These are phyloP conservation scores for Epizoanthus fatuus DNA, from an alignment of 92 coral and sea anemone genomes.

Conservation along the genomic window DNA sequence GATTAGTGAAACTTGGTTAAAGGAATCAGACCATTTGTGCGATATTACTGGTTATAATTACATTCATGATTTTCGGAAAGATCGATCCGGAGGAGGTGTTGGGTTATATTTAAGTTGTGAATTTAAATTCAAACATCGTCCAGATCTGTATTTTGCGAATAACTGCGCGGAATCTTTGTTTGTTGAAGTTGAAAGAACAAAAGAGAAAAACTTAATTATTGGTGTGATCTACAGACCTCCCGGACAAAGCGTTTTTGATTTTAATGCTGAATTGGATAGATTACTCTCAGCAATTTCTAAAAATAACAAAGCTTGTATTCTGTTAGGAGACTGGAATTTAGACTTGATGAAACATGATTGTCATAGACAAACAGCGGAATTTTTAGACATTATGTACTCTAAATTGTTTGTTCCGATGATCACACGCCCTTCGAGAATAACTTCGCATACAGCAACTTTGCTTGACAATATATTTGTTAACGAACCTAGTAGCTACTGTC, in stretches of 20 bases:
- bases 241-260: constrained; percentile 2
- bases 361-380: constrained; percentile 21
- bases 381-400: constrained; percentile 66
- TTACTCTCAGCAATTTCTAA: neutral
- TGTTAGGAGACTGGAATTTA: constrained; percentile 16
- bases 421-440: constrained; percentile 46
- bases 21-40: neutral
- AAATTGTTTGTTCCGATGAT: constrained; percentile 20
- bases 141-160: constrained; percentile 43
- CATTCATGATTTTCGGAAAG: constrained; percentile 47
- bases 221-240: constrained; percentile 34
- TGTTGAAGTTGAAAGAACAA: constrained; percentile 5
- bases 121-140: constrained; percentile 43
- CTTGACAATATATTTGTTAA: constrained; percentile 64
- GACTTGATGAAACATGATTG: constrained; percentile 31
- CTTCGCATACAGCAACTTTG: constrained; percentile 36
- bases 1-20: constrained; percentile 23
- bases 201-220: constrained; percentile 23
- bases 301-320: neutral
- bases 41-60: constrained; percentile 50
- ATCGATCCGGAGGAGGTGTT: constrained; percentile 52
- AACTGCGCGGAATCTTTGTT: constrained; percentile 13
- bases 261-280: constrained; percentile 7
- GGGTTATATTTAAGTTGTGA: neutral
- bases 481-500: neutral